Conservation (phyloP, 2,888 invertebrate species). For the Agrotis puta region DNA sequence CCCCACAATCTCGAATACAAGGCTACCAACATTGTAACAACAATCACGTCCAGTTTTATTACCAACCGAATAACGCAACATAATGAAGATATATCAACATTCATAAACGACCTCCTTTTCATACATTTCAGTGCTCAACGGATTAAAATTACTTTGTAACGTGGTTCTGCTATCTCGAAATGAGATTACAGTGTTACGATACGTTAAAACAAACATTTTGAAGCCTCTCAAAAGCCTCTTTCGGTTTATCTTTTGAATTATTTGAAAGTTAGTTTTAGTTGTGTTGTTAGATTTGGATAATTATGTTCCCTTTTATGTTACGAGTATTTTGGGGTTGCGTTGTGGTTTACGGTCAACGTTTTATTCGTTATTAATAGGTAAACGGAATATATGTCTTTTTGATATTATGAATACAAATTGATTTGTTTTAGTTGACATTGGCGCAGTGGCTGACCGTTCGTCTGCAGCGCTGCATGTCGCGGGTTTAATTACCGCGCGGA, state of each 20-base stretch:
- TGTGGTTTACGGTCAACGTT: conserved; percentile 38
- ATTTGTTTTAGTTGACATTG: too few relatives aligned
- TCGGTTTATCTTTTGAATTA: conserved; percentile 53
- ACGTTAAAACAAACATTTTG: conserved; percentile 47
- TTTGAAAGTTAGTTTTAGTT: conserved; percentile 49
- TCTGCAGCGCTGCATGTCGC: too few relatives aligned
- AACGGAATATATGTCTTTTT: too few relatives aligned
- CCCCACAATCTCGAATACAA: conserved; percentile 28
- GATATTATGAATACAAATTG: too few relatives aligned
- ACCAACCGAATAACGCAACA: conserved; percentile 43
- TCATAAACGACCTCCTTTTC: conserved; percentile 57
- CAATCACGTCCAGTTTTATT: conserved; percentile 56
- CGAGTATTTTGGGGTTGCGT: conserved; percentile 22
- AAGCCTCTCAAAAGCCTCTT: conserved; percentile 48
- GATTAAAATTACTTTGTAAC: conserved; percentile 64
- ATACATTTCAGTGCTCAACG: conserved; percentile 48
- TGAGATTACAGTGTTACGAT: conserved; percentile 45
- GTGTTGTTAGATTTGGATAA: conserved; percentile 40
- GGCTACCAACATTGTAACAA: conserved; percentile 50
- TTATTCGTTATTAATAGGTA: not conserved
- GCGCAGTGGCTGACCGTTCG: too few relatives aligned
- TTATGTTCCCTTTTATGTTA: conserved; percentile 40
- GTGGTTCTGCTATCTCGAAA: conserved; percentile 46
- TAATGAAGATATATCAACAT: conserved; percentile 61
- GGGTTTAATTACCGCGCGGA: too few relatives aligned